These are phyloP conservation scores for Tribolium freemani DNA, from an alignment of 2,888 invertebrate genomes.

Conservation along the genomic window DNA sequence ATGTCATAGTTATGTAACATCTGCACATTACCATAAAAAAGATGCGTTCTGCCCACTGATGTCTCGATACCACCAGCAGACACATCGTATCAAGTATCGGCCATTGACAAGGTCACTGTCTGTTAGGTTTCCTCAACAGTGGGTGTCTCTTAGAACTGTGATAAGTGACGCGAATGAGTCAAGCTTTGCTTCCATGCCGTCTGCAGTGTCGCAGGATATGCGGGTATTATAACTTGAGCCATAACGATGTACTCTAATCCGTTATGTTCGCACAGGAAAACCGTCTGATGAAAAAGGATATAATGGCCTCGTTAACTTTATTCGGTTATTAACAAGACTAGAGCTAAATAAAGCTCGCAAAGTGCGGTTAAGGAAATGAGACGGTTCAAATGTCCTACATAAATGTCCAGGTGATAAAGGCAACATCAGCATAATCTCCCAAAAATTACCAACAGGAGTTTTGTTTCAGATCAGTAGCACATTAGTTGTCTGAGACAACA, in stretches of 20 bases:
- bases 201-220: conserved; percentile 43
- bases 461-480: too few relatives aligned
- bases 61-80: too few relatives aligned
- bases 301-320: conserved; percentile 22
- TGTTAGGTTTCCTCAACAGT: conserved; percentile 34
- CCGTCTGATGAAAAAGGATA: conserved; percentile 33
- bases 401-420: background rate
- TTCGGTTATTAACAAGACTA: conserved; percentile 33
- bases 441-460: too few relatives aligned
- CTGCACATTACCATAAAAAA: background rate
- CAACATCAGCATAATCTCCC: background rate
- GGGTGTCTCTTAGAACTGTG: conserved; percentile 31
- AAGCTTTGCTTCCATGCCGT: conserved; percentile 34
- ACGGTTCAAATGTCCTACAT: background rate
- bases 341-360: conserved; percentile 9
- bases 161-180: conserved; percentile 44
- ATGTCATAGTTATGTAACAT: background rate
- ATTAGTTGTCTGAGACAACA: too few relatives aligned
- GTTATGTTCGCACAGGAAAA: conserved; percentile 25
- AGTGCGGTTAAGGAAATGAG: conserved; percentile 16
- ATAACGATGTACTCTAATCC: conserved; percentile 43
- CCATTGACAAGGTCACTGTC: conserved; percentile 41
- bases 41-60: background rate
- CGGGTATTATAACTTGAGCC: conserved; percentile 43
- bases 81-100: conserved; percentile 25